Evolutionary conservation across 2,888 invertebrate species (phyloP), one percentile per base, ranked within the genome.

Genomic region (Sesia bembeciformis): DNA sequence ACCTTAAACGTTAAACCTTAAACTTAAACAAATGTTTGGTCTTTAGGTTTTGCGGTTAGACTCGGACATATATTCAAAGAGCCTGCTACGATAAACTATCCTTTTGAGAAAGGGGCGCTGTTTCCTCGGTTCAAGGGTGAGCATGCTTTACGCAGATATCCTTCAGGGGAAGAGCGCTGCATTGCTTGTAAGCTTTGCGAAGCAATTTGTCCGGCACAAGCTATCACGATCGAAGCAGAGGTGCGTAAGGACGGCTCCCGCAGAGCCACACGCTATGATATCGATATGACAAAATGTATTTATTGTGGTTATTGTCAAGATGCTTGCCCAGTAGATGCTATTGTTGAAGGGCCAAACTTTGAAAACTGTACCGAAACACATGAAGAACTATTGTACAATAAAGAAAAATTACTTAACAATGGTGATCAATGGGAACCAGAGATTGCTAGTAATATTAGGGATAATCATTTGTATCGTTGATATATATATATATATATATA

Each of bases 391-490:
- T 78, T 99, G 41, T 99, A 99, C 84, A 99, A 99, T 81, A 99
- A 99, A 83, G 99, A 99, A 76, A 99, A 99, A 74, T 90, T 99
- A 52, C 90, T 99, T 56, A 93, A 92, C 66, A 99, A 98, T 78
- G 99, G 99, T 39, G 99, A 99, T 78, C 97, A 96, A 72, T 99
- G 99, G 99, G 99, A 99, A 81, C 95, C 97, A 0, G 99, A 99
- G 89, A 97, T 99, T 62, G 97, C 97, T 4, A 94, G 96, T 53
- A 99, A 99, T 83, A 93, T 99, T 62, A 75, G 74, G 58, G 87
- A 86, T 56, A 85, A 77, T 61, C 83, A 84, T 69, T 70, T 86
- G 49, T 88, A 87, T 64, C 81, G 79, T 53, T 86, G 68, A 59
- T 38, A 39, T 23, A 40, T 23, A 23, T 2, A 1, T 2, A 2